Evolutionary conservation across 2,888 invertebrate species (phyloP).

Genomic region (Nineta flava): DNA sequence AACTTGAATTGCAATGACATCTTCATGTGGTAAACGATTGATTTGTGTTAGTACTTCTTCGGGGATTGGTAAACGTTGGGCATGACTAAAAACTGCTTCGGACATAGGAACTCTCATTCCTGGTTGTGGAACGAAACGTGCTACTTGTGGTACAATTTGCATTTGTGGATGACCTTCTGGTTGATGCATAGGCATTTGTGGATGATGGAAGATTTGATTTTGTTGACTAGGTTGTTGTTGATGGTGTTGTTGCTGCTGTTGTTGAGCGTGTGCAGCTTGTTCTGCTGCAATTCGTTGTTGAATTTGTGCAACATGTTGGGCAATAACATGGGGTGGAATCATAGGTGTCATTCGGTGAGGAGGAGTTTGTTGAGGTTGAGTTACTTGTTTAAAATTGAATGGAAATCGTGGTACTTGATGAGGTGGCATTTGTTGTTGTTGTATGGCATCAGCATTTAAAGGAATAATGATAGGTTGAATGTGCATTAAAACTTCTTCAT

Average conservation of each 20-base stretch:
- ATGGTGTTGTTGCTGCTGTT: constrained; percentile 23
- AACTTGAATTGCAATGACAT: constrained; percentile 24
- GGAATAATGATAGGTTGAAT: constrained; percentile 29
- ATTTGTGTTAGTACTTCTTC: constrained; percentile 28
- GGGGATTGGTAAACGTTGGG: constrained; percentile 32
- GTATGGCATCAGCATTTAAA: constrained; percentile 24
- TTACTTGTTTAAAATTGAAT: constrained; percentile 13
- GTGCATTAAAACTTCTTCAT: constrained; percentile 25
- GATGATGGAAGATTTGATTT: constrained; percentile 25
- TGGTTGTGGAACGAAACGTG: constrained; percentile 8
- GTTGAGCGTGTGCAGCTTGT: constrained; percentile 25
- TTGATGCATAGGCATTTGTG: constrained; percentile 10
- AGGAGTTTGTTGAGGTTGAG: constrained; percentile 12
- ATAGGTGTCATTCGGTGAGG: constrained; percentile 7
- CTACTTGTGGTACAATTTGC: constrained; percentile 6
- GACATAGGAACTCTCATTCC: constrained; percentile 7
- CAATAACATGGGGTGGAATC: constrained; percentile 5
- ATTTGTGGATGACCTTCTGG: constrained; percentile 6
- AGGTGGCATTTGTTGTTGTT: constrained; percentile 20
- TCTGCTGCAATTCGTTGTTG: constrained; percentile 11
- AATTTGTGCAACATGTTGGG: constrained; percentile 5
- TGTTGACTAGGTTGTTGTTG: constrained; percentile 27
- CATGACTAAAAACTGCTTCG: constrained; percentile 16
- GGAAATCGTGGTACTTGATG: constrained; percentile 19
- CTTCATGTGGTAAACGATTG: constrained; percentile 24